phyloP scores from a whole-genome alignment of 2,888 invertebrate species.

The Acrocyrtus sp. region DNA sequence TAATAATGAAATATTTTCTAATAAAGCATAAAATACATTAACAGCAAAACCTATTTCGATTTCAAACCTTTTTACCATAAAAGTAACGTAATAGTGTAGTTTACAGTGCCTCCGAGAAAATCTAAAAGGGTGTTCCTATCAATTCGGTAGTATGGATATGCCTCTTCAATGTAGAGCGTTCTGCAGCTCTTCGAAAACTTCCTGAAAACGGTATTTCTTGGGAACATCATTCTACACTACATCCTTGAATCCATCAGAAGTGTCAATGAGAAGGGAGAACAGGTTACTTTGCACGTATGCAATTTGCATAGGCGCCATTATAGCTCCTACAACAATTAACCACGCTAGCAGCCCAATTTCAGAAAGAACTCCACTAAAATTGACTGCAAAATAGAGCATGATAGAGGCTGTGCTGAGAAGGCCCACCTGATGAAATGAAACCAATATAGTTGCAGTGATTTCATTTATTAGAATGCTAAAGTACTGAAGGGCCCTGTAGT shows the following conservation, averaged over 20 bases:
- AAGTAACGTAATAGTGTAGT: neutral
- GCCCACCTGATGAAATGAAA: slow-evolving; percentile 12
- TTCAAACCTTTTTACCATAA: too few species aligned
- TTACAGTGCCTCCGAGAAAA: neutral
- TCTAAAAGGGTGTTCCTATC: neutral
- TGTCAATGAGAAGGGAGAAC: neutral
- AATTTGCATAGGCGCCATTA: neutral
- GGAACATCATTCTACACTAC: neutral
- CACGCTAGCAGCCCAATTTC: neutral
- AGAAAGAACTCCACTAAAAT: neutral
- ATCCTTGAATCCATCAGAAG: neutral
- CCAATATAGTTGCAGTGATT: neutral
- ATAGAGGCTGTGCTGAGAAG: neutral
- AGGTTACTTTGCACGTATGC: neutral
- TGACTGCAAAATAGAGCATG: slow-evolving; percentile 8
- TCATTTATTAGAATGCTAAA: neutral
- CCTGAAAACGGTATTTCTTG: neutral
- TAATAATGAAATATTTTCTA: too few species aligned
- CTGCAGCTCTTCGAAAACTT: neutral
- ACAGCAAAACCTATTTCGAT: too few species aligned
- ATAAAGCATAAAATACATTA: too few species aligned
- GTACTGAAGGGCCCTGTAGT: neutral
- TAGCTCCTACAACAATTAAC: neutral
- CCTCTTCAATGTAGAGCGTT: neutral
- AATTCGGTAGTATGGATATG: neutral